Conservation (phyloP, 1,140 invertebrate species). For the Lasioglossum albipes region DNA sequence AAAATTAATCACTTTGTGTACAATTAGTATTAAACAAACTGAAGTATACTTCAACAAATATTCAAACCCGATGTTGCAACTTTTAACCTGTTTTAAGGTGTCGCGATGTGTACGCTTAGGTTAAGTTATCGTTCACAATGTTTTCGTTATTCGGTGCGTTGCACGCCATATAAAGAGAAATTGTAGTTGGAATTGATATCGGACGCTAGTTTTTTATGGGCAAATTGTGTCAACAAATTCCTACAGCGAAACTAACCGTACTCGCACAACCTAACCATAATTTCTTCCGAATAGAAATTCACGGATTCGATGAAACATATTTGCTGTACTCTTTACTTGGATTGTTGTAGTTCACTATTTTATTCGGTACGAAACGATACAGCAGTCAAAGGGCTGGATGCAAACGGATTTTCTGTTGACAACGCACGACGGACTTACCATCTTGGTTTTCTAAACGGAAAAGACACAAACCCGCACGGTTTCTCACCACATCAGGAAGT, state of each 20-base stretch:
- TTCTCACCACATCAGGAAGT: constrained; percentile 22
- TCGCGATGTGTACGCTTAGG: not conserved
- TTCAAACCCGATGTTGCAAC: not conserved
- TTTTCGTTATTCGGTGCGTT: not conserved
- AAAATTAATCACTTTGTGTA: not conserved
- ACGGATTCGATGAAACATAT: constrained; percentile 41
- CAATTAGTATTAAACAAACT: not conserved
- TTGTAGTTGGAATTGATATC: not conserved
- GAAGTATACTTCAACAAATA: not conserved
- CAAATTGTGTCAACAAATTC: not conserved
- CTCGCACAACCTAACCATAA: not conserved
- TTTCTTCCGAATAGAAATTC: not conserved
- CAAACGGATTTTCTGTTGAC: constrained; percentile 58
- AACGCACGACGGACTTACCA: constrained; percentile 67
- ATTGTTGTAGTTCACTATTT: constrained; percentile 45
- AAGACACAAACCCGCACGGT: constrained; percentile 49
- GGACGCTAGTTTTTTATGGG: not conserved
- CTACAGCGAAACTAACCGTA: not conserved
- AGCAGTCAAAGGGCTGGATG: constrained; percentile 54
- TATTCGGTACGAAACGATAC: constrained; percentile 19
- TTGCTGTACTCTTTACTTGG: constrained; percentile 10
- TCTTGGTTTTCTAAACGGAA: constrained; percentile 68
- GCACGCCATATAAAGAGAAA: not conserved
- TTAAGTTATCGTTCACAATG: constrained; percentile 15
- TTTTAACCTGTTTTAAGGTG: not conserved